Percentiles rank a stretch among this genome's conserved stretches.
phyloP scores from a whole-genome alignment of 2,113 vertebrate species.

The Tringa solitaria region DNA sequence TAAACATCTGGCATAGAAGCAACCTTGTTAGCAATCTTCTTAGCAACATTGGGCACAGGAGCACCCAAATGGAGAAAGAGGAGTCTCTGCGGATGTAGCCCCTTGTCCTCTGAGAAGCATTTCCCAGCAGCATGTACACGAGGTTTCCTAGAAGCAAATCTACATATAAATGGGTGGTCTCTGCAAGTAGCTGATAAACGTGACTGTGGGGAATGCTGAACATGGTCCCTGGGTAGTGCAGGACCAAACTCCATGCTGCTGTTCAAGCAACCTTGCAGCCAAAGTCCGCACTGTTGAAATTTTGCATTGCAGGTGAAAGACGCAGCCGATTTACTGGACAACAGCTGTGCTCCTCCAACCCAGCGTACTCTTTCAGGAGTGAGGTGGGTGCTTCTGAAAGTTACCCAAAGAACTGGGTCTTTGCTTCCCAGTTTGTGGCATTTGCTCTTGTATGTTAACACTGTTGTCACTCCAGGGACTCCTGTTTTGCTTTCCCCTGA shows the following conservation, averaged over 20 bases:
- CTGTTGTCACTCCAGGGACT: not conserved
- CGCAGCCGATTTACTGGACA: not conserved
- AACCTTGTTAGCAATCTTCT: not conserved
- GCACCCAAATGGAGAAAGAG: not conserved
- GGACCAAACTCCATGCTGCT: not conserved
- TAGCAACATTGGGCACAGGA: not conserved
- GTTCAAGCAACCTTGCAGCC: not conserved
- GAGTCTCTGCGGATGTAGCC: not conserved
- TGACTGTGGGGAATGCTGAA: fast-evolving
- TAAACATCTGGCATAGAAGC: not conserved
- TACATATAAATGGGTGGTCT: not conserved
- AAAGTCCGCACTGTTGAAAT: not conserved
- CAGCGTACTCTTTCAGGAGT: not conserved
- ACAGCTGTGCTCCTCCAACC: not conserved
- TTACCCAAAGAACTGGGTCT: not conserved
- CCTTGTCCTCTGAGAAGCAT: not conserved
- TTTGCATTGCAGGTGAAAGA: not conserved
- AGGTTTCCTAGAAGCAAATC: not conserved
- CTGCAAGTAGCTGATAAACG: not conserved
- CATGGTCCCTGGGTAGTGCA: not conserved
- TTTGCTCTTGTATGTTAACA: not conserved
- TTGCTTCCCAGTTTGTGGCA: not conserved
- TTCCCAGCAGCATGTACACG: not conserved
- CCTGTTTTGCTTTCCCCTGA: not conserved
- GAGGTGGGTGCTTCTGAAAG: not conserved